Conservation (phyloP, 2,113 vertebrate genomes). For the Osmerus eperlanus region DNA sequence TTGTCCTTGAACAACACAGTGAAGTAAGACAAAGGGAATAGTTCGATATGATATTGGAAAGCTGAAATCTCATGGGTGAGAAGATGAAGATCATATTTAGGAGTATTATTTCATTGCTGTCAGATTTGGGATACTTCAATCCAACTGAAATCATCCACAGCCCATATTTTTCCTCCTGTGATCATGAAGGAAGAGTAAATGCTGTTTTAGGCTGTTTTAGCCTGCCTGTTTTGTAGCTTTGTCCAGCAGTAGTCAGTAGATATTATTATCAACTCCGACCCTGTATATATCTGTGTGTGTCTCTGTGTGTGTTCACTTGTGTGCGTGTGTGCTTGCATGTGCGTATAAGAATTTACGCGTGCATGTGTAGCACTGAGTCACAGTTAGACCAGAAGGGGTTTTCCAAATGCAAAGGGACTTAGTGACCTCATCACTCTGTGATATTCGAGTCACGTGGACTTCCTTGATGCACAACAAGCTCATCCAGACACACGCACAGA, state of each 20-base stretch:
- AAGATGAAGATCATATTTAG: too few species aligned
- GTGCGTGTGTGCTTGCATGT: constrained; percentile 26
- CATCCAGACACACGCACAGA: constrained; percentile 8
- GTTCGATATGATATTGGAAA: too few species aligned
- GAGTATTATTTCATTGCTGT: too few species aligned
- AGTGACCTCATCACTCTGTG: constrained; percentile 56
- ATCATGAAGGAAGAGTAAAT: not conserved
- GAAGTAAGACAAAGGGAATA: too few species aligned
- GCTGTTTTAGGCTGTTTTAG: constrained; percentile 10
- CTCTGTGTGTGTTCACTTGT: constrained; percentile 17
- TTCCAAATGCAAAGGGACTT: constrained; percentile 57
- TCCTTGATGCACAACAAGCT: constrained; percentile 16
- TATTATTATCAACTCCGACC: constrained; percentile 38
- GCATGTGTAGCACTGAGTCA: constrained; percentile 42
- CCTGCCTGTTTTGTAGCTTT: constrained; percentile 23
- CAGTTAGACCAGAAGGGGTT: constrained; percentile 61
- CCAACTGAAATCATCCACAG: too few species aligned
- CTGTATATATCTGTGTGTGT: constrained; percentile 1
- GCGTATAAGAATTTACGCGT: constrained; percentile 1
- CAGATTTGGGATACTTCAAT: too few species aligned
- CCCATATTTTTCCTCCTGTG: too few species aligned
- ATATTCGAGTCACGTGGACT: constrained; percentile 51
- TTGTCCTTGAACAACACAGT: too few species aligned
- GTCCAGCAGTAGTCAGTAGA: constrained; percentile 37
- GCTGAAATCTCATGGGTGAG: too few species aligned